Percentiles rank a stretch among this genome's conserved stretches.
phyloP scores from a whole-genome alignment of 2,113 vertebrate species.

The Peromyscus californicus region DNA sequence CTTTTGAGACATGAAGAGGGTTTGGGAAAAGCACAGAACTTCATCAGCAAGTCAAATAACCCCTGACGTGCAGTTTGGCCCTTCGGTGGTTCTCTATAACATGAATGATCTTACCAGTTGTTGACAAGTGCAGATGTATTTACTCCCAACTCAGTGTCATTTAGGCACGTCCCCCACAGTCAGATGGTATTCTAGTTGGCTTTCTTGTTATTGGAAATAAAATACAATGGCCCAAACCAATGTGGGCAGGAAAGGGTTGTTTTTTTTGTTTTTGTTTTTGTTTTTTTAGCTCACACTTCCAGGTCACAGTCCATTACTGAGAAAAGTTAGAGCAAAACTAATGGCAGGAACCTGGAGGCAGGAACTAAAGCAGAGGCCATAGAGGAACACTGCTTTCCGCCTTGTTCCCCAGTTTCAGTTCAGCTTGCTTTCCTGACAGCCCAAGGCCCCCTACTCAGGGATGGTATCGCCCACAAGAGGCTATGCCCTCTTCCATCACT shows the following conservation, averaged over 20 bases:
- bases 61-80: not conserved
- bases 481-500: not conserved
- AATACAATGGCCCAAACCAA: not conserved
- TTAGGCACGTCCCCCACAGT: not conserved
- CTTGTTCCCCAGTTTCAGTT: not conserved
- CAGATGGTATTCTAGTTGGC: not conserved
- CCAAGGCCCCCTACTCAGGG: too few relatives aligned
- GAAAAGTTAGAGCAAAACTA: not conserved
- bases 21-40: not conserved
- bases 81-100: not conserved
- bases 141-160: not conserved
- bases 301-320: not conserved
- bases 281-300: not conserved
- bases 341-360: not conserved
- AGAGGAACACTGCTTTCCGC: not conserved
- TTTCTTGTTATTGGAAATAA: not conserved
- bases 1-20: accelerated
- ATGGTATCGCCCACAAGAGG: not conserved
- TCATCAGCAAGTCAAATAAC: not conserved
- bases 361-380: not conserved
- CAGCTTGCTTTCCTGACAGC: not conserved
- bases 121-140: not conserved
- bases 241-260: not conserved
- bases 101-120: not conserved
- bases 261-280: not conserved